Conservation (phyloP, 30 jellyfish, hydroid and myxozoan species). For the Mastigias papua region DNA sequence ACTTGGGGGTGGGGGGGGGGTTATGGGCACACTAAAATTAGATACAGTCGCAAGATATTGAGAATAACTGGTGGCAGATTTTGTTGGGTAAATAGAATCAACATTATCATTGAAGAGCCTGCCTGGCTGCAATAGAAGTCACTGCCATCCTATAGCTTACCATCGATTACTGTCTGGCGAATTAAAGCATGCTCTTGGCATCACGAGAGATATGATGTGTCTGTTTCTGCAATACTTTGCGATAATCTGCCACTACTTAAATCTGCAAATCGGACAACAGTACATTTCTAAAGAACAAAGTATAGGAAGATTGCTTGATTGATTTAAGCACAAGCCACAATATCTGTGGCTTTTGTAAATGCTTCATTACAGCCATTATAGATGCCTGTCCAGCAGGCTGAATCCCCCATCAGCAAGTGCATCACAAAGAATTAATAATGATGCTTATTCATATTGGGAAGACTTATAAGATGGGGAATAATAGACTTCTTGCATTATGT, state of each 20-base stretch:
- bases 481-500: not conserved
- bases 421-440: not conserved
- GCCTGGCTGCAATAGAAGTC: too few species aligned
- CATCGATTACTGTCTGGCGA: too few species aligned
- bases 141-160: too few species aligned
- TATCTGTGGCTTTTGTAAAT: not conserved
- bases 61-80: too few species aligned
- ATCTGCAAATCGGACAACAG: not conserved
- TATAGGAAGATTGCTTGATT: not conserved
- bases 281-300: not conserved
- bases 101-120: too few species aligned
- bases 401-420: not conserved
- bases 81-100: too few species aligned
- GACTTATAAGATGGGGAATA: not conserved
- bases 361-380: not conserved
- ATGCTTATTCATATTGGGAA: not conserved
- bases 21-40: too few species aligned
- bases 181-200: not conserved
- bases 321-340: not conserved
- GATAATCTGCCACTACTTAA: not conserved
- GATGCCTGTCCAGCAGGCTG: not conserved
- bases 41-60: too few species aligned
- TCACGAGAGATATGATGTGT: not conserved
- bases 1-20: too few species aligned
- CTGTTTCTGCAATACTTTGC: not conserved